A percentile compares a stretch with the other conserved stretches of the same genome.
phyloP scores from a whole-genome alignment of 2,113 vertebrate genomes.

The human (Homo sapiens) region GRCh38 chr14:72792001-72792500 shows the following conservation, averaged over 20 bases:
- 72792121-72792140: not conserved
- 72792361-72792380: conserved; percentile 55
- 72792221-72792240: not conserved
- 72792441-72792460: not conserved
- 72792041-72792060: not conserved
- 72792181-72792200: fast-evolving
- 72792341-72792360: conserved; percentile 70
- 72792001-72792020: not conserved
- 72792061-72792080: not conserved
- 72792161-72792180: not conserved
- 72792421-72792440: no score
- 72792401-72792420: not conserved
- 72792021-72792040: fast-evolving
- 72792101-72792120: not conserved
- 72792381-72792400: conserved; percentile 22
- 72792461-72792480: conserved; percentile 61
- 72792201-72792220: not conserved
- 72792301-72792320: not conserved
- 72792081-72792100: no score
- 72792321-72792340: not conserved
- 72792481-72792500: not conserved
- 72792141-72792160: not conserved
- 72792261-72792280: not conserved
- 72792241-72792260: not conserved
- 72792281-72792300: not conserved